Base-by-base conservation (phyloP, 2,888 invertebrate genomes). In the Calliscelio sp. region DNA sequence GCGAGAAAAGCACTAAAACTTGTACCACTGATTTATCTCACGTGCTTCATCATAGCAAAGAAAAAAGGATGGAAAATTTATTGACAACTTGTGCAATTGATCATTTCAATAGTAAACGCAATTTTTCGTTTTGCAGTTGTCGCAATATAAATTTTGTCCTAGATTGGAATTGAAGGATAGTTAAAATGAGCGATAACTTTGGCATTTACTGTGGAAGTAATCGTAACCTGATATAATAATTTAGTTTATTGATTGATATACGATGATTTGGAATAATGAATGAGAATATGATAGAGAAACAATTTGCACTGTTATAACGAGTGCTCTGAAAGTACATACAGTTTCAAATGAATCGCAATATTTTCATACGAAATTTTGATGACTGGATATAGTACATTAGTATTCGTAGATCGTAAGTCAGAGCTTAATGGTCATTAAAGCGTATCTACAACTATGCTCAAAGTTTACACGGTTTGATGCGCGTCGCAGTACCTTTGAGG, bases 381-480 rank as follows among this genome's bases (percentile, higher is more conserved):
- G 38, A 14, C 7, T 38, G 38, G 11, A 38, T 38, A 38, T 38
- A 38, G 14, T 14, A 38, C 38, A 38, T 38, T 38, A 38, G 38
- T 38, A 14, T 3, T 14, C 5, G 14, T 38, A 38, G 6, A 38
- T 38, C 38, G 38, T 46, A 46, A 46, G 46, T 46, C 51, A 41
- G 25, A 65, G 49, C 44, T 61, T 74, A 68, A 74, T 61, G 63
- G 65, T 35, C 73, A 83, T 79, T 74, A 73, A 79, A 68, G 53
- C 68, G 57, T 70, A 57, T 78, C 78, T 79, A 63, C 59, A 46
- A 53, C 66, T 74, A 71, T 32, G 74, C 63, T 63, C 49, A 63
- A 51, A 75, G 81, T 84, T 84, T 84, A 84, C 81, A 77, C 77
- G 84, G 61, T 84, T 84, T 84, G 77, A 84, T 84, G 71, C 71